Percentiles rank a stretch among this genome's conserved stretches.
These are phyloP conservation scores for Morphnarchus princeps DNA, from an alignment of 2,113 vertebrate genomes.

Conservation along the genomic window DNA sequence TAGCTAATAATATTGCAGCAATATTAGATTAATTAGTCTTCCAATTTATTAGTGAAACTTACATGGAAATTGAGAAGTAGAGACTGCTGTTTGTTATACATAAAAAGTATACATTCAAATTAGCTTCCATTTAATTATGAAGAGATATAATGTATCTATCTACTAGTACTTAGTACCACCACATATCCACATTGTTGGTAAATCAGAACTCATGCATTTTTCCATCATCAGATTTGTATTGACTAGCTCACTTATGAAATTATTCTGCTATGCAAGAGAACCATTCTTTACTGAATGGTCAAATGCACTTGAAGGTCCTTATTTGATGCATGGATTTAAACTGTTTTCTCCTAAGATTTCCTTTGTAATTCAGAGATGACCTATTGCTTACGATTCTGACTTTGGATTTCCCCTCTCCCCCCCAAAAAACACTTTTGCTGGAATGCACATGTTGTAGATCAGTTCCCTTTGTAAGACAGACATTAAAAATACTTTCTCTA, in stretches of 20 bases:
- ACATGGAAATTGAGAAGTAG: conserved; percentile 14
- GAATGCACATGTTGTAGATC: background rate
- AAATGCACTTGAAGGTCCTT: background rate
- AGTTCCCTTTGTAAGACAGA: background rate
- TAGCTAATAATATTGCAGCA: background rate
- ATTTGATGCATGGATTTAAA: background rate
- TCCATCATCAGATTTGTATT: background rate
- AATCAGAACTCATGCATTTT: background rate
- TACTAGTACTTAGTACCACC: background rate
- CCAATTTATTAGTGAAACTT: conserved; percentile 4
- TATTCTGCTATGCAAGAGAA: background rate
- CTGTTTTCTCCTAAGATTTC: background rate
- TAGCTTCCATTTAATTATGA: background rate
- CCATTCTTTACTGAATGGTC: background rate
- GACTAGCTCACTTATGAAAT: background rate
- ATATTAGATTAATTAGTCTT: conserved; percentile 44
- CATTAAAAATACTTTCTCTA: background rate
- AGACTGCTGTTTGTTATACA: background rate
- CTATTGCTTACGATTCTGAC: background rate
- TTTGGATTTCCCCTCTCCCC: background rate
- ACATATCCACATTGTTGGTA: background rate
- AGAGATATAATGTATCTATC: background rate
- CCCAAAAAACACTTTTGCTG: background rate
- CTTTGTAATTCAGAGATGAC: background rate
- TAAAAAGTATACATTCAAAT: background rate